Percentiles rank a stretch among this genome's conserved stretches.
phyloP scores from a whole-genome alignment of 1,140 invertebrate species.

The Mylabris phalerata region DNA sequence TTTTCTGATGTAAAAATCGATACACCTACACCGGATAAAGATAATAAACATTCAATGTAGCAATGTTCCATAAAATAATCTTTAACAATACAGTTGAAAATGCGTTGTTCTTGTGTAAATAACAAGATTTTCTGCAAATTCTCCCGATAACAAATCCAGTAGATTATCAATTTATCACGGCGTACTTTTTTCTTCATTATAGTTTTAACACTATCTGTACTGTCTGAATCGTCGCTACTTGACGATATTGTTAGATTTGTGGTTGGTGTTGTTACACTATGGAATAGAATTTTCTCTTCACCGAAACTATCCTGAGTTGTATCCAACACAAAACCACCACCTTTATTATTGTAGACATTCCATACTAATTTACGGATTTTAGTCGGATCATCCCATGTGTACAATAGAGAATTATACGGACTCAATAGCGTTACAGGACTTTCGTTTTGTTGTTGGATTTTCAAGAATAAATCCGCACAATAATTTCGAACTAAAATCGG shows the following conservation, averaged over 20 bases:
- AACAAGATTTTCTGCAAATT: slow-evolving; percentile 64
- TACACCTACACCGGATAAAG: slow-evolving; percentile 62
- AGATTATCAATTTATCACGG: slow-evolving; percentile 60
- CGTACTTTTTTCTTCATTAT: slow-evolving; percentile 43
- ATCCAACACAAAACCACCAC: slow-evolving; percentile 60
- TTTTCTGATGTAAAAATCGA: slow-evolving; percentile 51
- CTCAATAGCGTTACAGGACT: slow-evolving; percentile 68
- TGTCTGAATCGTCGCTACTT: slow-evolving; percentile 50
- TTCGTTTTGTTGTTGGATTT: slow-evolving; percentile 67
- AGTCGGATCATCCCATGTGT: slow-evolving; percentile 81
- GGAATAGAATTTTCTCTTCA: slow-evolving; percentile 60
- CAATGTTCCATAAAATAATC: slow-evolving; percentile 65
- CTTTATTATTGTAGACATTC: slow-evolving; percentile 79
- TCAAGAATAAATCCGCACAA: slow-evolving; percentile 74
- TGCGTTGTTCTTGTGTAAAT: slow-evolving; percentile 72
- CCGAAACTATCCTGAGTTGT: slow-evolving; percentile 65
- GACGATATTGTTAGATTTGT: slow-evolving; percentile 40
- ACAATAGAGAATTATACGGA: slow-evolving; percentile 69
- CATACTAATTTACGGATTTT: slow-evolving; percentile 65
- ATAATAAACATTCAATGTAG: slow-evolving; percentile 61
- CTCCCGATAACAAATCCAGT: slow-evolving; percentile 75
- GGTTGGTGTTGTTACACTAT: slow-evolving; percentile 49
- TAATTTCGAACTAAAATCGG: slow-evolving; percentile 74
- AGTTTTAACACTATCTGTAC: slow-evolving; percentile 42
- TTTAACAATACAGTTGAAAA: slow-evolving; percentile 60